These are phyloP conservation scores for Drosophila basisetae DNA, from an alignment of 2,888 invertebrate species.

Conservation along the genomic window DNA sequence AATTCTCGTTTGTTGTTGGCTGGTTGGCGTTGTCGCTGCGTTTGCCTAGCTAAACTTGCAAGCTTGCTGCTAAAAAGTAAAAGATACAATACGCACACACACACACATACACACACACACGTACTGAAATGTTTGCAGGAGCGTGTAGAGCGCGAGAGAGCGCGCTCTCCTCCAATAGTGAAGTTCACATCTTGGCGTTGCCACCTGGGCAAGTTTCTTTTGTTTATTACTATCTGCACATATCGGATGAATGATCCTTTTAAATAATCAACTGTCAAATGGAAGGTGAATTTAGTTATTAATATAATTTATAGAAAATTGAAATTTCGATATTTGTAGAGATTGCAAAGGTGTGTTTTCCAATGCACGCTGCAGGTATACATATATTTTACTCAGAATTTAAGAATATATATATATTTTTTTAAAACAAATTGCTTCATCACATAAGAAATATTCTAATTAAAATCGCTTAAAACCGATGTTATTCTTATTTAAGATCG, in stretches of 20 bases:
- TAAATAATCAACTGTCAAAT: not conserved
- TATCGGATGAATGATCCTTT: not conserved
- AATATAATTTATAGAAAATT: not conserved
- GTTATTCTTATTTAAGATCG: no score
- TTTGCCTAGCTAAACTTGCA: conserved; percentile 64
- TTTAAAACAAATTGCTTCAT: not conserved
- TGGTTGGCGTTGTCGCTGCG: conserved; percentile 69
- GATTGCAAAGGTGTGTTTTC: not conserved
- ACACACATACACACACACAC: conserved; percentile 43
- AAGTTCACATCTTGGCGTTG: conserved; percentile 53
- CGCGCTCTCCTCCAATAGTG: conserved; percentile 40
- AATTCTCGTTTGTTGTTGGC: conserved; percentile 65
- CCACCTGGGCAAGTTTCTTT: conserved; percentile 31
- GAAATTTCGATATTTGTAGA: not conserved
- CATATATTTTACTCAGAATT: not conserved
- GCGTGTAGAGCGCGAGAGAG: conserved; percentile 42
- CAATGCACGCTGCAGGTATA: not conserved
- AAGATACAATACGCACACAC: conserved; percentile 69
- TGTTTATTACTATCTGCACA: conserved; percentile 8
- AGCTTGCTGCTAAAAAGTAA: conserved; percentile 76
- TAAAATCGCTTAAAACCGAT: not conserved
- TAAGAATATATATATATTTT: not conserved
- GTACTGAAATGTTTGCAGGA: conserved; percentile 69
- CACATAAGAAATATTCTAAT: not conserved
- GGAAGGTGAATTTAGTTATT: not conserved